Evolutionary conservation across 2,888 invertebrate genomes (phyloP).

Genomic region (Machimus rusticus): DNA sequence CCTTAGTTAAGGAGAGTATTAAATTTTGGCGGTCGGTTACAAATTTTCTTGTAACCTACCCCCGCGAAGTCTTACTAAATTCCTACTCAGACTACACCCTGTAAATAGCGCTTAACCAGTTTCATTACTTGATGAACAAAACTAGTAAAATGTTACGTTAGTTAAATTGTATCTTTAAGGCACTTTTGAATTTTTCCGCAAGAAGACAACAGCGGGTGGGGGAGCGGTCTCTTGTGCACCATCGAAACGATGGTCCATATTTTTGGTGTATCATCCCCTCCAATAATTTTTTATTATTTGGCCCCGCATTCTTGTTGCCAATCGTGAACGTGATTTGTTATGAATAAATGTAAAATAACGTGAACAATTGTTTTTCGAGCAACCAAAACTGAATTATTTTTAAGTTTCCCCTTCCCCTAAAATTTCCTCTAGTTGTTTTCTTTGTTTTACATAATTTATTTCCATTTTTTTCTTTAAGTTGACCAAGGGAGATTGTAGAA

Average conservation of each 20-base stretch:
- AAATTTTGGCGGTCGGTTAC: background rate
- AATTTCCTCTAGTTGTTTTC: background rate
- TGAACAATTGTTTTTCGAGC: background rate
- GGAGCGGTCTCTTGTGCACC: background rate
- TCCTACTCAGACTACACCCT: constrained; percentile 19
- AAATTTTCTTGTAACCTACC: constrained; percentile 19
- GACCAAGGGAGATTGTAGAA: background rate
- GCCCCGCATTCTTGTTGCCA: background rate
- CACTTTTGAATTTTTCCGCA: background rate
- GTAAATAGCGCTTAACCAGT: constrained; percentile 21
- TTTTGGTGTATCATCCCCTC: background rate
- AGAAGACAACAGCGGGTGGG: background rate
- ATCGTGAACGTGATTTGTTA: background rate
- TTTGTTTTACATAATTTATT: background rate
- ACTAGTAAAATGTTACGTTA: constrained; percentile 37
- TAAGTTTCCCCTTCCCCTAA: background rate
- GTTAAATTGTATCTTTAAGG: constrained; percentile 37
- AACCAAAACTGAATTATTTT: background rate
- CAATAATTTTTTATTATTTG: background rate
- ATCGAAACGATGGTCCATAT: background rate
- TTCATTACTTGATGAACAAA: constrained; percentile 12
- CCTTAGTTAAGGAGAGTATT: constrained; percentile 41
- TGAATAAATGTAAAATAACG: background rate
- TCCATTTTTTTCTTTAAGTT: background rate
- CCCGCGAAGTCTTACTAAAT: background rate